Evolutionary conservation across 2,888 invertebrate species (phyloP).

Genomic region (Rhamnusium bicolor): DNA sequence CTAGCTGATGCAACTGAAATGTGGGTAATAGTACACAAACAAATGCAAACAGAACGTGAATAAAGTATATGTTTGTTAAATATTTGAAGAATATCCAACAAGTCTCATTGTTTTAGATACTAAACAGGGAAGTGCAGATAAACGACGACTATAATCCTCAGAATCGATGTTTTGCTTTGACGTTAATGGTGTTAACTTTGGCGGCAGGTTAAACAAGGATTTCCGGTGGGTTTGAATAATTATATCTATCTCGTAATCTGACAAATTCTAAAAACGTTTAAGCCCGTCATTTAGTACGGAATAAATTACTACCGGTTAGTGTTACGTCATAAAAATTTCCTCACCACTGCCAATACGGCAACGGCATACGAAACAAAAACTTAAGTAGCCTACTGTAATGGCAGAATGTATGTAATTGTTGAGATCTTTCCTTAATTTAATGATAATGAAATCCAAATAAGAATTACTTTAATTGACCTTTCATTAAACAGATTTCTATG

Average conservation of each 20-base stretch:
- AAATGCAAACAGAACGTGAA: no score
- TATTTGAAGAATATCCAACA: no score
- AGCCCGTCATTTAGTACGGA: background rate
- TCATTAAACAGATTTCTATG: slow-evolving; percentile 40
- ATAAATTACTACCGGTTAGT: background rate
- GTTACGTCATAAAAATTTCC: slow-evolving; percentile 36
- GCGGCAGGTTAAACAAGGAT: background rate
- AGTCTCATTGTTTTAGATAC: no score
- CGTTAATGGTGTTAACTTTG: slow-evolving; percentile 1
- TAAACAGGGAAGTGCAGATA: slow-evolving; percentile 1
- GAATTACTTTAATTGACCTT: slow-evolving; percentile 47
- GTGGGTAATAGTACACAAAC: no score
- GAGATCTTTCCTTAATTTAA: slow-evolving; percentile 54
- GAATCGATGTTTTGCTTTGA: slow-evolving; percentile 7
- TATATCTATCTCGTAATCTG: background rate
- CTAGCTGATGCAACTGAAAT: no score
- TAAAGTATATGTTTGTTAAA: no score
- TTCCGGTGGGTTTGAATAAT: background rate
- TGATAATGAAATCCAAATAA: slow-evolving; percentile 56
- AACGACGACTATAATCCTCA: background rate
- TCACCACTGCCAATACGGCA: slow-evolving; percentile 16
- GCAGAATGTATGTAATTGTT: slow-evolving; percentile 42
- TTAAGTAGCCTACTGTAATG: slow-evolving; percentile 20
- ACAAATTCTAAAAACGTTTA: background rate
- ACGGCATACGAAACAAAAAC: slow-evolving; percentile 30